Evolutionary conservation across 2,113 vertebrate species (phyloP).

Genomic region (Leucosticte australis): DNA sequence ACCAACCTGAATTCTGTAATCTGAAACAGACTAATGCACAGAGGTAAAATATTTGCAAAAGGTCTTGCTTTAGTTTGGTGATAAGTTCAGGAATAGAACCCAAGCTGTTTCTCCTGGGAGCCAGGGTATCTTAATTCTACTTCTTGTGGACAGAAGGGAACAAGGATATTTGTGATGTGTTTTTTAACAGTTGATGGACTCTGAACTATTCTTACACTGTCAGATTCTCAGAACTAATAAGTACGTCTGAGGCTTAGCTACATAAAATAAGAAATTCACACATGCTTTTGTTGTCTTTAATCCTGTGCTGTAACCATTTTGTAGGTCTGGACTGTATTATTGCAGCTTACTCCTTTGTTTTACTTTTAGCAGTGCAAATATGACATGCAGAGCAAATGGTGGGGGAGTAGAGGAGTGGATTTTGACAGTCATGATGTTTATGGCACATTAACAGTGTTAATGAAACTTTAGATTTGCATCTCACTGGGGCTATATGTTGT

Average conservation of each 20-base stretch:
- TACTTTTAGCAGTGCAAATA: neutral
- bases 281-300: neutral
- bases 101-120: neutral
- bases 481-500: neutral
- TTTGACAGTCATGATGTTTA: neutral
- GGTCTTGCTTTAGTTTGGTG: rapidly evolving
- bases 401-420: neutral
- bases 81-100: neutral
- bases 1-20: neutral
- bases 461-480: neutral
- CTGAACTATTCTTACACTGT: neutral
- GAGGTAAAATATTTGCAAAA: neutral
- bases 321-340: neutral
- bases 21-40: neutral
- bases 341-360: neutral
- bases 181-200: neutral
- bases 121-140: neutral
- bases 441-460: neutral
- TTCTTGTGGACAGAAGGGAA: neutral
- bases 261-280: neutral
- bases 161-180: neutral
- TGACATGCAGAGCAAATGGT: neutral
- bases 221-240: neutral
- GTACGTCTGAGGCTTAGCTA: neutral
- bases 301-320: neutral